Evolutionary conservation across 64 coral and sea anemone species (phyloP).

Genomic region (Stichodactyla helianthus): DNA sequence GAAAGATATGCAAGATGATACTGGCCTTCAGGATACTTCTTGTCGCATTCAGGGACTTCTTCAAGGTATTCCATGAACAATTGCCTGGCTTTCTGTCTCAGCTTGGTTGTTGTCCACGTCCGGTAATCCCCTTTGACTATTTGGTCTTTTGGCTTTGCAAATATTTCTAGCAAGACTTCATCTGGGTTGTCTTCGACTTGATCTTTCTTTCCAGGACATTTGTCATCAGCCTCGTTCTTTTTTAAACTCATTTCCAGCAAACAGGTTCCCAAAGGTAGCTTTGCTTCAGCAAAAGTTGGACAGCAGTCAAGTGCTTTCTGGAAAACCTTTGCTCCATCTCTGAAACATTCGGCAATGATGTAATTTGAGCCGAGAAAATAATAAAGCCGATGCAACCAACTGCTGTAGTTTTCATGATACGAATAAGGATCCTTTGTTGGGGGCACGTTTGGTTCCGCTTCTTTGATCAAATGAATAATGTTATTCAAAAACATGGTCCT

Average conservation of each 20-base stretch:
- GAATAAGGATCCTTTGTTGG: not conserved
- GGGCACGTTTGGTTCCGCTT: conserved; percentile 46
- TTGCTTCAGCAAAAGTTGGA: conserved; percentile 49
- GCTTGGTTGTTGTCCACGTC: not conserved
- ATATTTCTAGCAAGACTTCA: not conserved
- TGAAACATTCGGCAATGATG: not conserved
- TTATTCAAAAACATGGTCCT: conserved; percentile 37
- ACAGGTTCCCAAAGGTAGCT: conserved; percentile 48
- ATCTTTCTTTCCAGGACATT: not conserved
- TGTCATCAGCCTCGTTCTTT: not conserved
- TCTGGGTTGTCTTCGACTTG: not conserved
- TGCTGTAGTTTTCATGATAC: conserved; percentile 53
- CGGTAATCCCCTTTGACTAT: not conserved
- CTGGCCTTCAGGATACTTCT: conserved; percentile 54
- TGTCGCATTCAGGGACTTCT: conserved; percentile 62
- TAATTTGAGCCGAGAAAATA: conserved; percentile 24
- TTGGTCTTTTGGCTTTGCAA: not conserved
- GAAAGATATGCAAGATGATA: conserved; percentile 52
- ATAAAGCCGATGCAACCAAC: conserved; percentile 71
- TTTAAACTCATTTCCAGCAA: conserved; percentile 36
- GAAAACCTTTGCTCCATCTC: conserved; percentile 47
- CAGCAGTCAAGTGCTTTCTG: conserved; percentile 50
- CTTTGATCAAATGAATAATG: conserved; percentile 56
- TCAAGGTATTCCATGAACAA: conserved; percentile 42
- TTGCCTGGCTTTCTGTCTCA: not conserved